Evolutionary conservation across 2,113 vertebrate species (phyloP).

Genomic region (Oryctolagus cuniculus): DNA sequence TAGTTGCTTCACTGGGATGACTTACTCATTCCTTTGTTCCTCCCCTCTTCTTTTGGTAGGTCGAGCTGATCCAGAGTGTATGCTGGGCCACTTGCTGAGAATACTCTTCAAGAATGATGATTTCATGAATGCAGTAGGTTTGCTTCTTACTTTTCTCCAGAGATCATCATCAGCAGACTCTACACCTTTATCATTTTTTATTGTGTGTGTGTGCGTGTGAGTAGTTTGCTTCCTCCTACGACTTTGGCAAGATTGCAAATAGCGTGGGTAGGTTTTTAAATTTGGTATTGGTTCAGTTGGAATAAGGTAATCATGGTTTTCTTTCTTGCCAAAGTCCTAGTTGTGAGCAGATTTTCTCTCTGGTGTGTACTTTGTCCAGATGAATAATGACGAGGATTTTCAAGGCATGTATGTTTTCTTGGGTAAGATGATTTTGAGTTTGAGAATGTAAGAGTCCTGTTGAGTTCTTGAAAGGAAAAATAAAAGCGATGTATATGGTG

Average conservation of each 20-base stretch:
- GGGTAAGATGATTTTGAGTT: conserved; percentile 26
- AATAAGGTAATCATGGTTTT: neutral
- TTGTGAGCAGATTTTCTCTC: conserved; percentile 53
- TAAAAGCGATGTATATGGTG: neutral
- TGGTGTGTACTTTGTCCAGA: neutral
- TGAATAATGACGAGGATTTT: neutral
- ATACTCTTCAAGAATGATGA: conserved; percentile 99
- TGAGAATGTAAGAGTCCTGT: neutral
- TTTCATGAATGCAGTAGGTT: conserved; percentile 98
- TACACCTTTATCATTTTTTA: neutral
- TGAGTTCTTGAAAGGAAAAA: conserved; percentile 46
- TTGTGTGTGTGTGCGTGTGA: neutral
- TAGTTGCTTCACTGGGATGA: neutral
- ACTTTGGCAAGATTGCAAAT: neutral
- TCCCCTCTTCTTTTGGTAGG: conserved; percentile 87
- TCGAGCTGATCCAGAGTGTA: conserved; percentile 97
- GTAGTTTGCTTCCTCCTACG: conserved; percentile 50
- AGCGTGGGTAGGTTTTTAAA: conserved; percentile 26
- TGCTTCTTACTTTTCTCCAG: conserved; percentile 65
- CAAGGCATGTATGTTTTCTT: neutral
- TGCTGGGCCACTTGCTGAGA: conserved; percentile 97
- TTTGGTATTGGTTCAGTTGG: conserved; percentile 33
- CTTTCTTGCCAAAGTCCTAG: conserved; percentile 32
- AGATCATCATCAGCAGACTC: conserved; percentile 38
- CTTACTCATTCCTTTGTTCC: conserved; percentile 66